Base-by-base conservation (phyloP, 2,888 invertebrate species). In the Cactoblastis cactorum region DNA sequence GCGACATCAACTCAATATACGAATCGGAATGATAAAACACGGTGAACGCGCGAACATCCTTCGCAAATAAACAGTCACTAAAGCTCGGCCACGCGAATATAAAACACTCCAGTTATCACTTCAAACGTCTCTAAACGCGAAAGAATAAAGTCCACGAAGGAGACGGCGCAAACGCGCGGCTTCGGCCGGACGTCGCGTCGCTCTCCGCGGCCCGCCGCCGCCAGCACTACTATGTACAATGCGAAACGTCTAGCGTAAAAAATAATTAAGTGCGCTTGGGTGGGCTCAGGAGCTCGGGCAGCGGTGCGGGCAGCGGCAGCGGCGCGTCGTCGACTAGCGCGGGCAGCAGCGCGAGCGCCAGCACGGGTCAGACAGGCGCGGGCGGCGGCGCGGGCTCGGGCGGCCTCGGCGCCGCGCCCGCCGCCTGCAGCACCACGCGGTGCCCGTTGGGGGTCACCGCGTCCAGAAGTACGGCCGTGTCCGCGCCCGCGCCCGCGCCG, bases 351-450 rank as follows among this genome's bases (percentile, higher is more conserved):
- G 88, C 87, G 81, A 87, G 87, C 86, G 88, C 85, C 78, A 87
- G 83, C 83, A 73, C 83, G 84, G 83, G 85, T 83, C 88, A 88
- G 80, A 85, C 85, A 88, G 92, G 92, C 92, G 93, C 93, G 92
- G 93, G 93, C 91, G 93, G 91, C 86, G 92, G 92, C 69, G 78
- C 92, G 80, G 93, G 93, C 95, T 95, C 96, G 90, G 96, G 96
- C 90, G 96, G 95, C 71, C 96, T 96, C 79, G 95, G 94, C 83
- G 95, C 95, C 78, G 95, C 94, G 80, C 96, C 96, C 82, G 95
- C 94, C 88, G 94, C 95, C 90, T 95, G 95, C 83, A 96, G 94
- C 86, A 97, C 96, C 87, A 97, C 96, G 84, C 95, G 95, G 90
- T 96, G 96, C 83, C 96, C 96, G 91, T 95, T 95, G 72, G 94